These are phyloP conservation scores for Actinia equina DNA, from an alignment of 64 coral and sea anemone genomes.

Conservation along the genomic window DNA sequence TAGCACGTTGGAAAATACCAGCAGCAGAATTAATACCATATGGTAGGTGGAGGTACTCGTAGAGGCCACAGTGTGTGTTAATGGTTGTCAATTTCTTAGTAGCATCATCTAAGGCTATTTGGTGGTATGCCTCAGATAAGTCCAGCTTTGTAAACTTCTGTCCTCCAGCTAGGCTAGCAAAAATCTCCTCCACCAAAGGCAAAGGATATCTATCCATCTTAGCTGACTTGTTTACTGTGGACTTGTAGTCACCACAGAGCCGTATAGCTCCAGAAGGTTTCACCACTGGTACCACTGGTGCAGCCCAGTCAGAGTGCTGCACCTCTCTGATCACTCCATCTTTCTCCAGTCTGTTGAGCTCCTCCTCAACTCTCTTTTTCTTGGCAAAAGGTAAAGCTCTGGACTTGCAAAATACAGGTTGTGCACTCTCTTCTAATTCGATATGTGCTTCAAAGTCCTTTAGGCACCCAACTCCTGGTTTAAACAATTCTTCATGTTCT, in stretches of 20 bases:
- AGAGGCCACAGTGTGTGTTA: slow-evolving; percentile 57
- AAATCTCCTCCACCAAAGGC: slow-evolving; percentile 40
- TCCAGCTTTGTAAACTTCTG: slow-evolving; percentile 49
- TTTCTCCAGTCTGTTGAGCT: slow-evolving; percentile 17
- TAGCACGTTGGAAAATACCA: slow-evolving; percentile 42
- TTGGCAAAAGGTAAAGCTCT: slow-evolving; percentile 29
- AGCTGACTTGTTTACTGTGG: slow-evolving; percentile 26
- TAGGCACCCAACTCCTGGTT: slow-evolving; percentile 14
- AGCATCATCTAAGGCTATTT: slow-evolving; percentile 35
- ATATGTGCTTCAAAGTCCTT: slow-evolving; percentile 43
- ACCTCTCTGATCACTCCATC: slow-evolving; percentile 34
- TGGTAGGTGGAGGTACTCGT: slow-evolving; percentile 24
- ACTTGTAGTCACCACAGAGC: slow-evolving; percentile 58
- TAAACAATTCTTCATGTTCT: slow-evolving; percentile 38
- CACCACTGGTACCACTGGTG: slow-evolving; percentile 28
- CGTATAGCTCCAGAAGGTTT: slow-evolving; percentile 29
- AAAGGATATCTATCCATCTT: slow-evolving; percentile 37
- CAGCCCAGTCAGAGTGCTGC: background rate
- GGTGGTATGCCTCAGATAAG: slow-evolving; percentile 37
- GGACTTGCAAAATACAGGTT: slow-evolving; percentile 46
- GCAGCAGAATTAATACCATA: slow-evolving; percentile 47
- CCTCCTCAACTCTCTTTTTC: slow-evolving; percentile 33
- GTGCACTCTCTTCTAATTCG: slow-evolving; percentile 32
- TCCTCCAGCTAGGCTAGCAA: slow-evolving; percentile 20
- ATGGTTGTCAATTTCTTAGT: slow-evolving; percentile 46